These are phyloP conservation scores for Zoanthus sansibaricus DNA, from an alignment of 92 coral and sea anemone species.

Conservation along the genomic window DNA sequence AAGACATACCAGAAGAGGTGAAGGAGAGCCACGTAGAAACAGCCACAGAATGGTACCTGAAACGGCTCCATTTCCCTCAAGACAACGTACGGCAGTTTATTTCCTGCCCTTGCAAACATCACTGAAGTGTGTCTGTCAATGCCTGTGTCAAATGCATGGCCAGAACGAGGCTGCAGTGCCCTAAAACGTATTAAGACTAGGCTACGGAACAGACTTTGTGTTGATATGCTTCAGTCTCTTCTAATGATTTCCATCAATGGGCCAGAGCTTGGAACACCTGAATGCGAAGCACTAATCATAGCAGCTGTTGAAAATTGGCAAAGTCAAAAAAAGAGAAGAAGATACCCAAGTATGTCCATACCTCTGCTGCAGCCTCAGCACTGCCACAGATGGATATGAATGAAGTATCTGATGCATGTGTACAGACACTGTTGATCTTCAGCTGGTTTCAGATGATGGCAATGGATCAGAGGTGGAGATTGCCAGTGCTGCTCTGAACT, in stretches of 20 bases:
- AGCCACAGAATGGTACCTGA: constrained; percentile 27
- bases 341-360: constrained; percentile 23
- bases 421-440: constrained; percentile 17
- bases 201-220: constrained; percentile 45
- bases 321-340: constrained; percentile 33
- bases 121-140: too few relatives aligned
- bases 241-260: constrained; percentile 40
- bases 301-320: constrained; percentile 29
- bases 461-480: constrained; percentile 15
- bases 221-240: constrained; percentile 22
- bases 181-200: constrained; percentile 56
- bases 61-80: constrained; percentile 51
- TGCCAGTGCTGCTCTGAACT: constrained; percentile 10
- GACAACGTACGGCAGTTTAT: constrained; percentile 53
- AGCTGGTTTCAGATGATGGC: constrained; percentile 21
- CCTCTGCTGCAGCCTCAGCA: constrained; percentile 9
- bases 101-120: constrained; percentile 41
- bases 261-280: constrained; percentile 54
- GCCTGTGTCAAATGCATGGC: constrained; percentile 35
- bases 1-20: constrained; percentile 50
- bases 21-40: constrained; percentile 52
- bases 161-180: constrained; percentile 58
- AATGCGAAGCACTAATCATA: constrained; percentile 48
- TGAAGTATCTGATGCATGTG: constrained; percentile 45
- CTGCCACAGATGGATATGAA: constrained; percentile 28